Base-by-base conservation (phyloP, 2,113 vertebrate genomes). In the Noturus placidus region DNA sequence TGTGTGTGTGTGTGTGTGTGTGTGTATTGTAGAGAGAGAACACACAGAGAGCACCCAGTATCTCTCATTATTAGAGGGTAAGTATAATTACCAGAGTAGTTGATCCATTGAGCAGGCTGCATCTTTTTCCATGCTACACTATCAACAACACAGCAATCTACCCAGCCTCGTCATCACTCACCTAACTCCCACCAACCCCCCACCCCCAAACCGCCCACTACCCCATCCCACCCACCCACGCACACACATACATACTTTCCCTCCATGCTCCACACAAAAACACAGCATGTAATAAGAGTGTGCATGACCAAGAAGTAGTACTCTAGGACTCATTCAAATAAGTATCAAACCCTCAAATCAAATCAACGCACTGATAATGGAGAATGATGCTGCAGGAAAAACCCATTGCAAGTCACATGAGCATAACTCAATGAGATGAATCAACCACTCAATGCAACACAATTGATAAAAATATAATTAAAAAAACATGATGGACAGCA, bases 111-210 rank as follows among this genome's bases (percentile, higher is more conserved):
- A 38, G 35, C n/a, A 61, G 54, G 33, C 56, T 86, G 85, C 91
- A 90, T 92, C 92, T 90, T 93, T 93, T 92, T 91, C 91, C 89
- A 92, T 86, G 89, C 89, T 91, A 46, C 42, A 7, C 5, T 46
- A 91, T 92, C 91, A 92, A 90, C 90, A 92, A 89, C 86, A 82
- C 83, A 78, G 88, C 83, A 87, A 89, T 81, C 90, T 89, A 88
- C 87, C 19, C 87, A 87, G 57, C 86, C 83, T 90, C 88, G 88
- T 89, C 92, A 93, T 92, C 89, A 89, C 91, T 92, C 92, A 92
- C 90, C 87, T 67, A 89, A 19, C 50, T 15, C 27, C 27, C 50
- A 4, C 54, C 3, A 13, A 56, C 2, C 54, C 14, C 15, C 15
- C 54, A 11, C 11, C 13, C 38, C 42, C 72, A 38, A 2, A 3